phyloP scores from a whole-genome alignment of 2,113 vertebrate genomes.

The Gobius niger region DNA sequence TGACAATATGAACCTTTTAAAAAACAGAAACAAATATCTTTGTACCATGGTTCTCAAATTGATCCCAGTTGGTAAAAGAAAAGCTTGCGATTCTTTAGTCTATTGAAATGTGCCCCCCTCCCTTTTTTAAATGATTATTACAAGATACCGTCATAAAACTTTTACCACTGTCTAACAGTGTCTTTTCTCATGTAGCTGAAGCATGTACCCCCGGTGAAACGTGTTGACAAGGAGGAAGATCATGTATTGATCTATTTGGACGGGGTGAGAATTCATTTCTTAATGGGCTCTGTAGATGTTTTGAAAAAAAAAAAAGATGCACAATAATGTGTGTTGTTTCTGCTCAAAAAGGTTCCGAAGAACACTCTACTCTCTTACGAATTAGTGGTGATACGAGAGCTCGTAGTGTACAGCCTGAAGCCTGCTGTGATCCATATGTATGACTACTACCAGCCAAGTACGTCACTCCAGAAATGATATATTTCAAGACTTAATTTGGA shows the following conservation, averaged over 20 bases:
- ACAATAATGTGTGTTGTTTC: not conserved
- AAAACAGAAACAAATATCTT: no score
- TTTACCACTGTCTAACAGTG: no score
- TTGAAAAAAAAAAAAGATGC: not conserved
- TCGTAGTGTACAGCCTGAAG: constrained; percentile 76
- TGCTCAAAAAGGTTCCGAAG: constrained; percentile 47
- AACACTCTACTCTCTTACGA: constrained; percentile 20
- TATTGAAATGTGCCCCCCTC: no score
- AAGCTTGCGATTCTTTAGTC: no score
- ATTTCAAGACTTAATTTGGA: no score
- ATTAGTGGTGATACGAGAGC: constrained; percentile 70
- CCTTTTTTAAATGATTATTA: no score
- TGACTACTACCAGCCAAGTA: constrained; percentile 88
- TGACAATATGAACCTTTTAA: no score
- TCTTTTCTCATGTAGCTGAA: constrained; percentile 28
- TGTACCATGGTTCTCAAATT: no score
- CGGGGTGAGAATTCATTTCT: constrained; percentile 29
- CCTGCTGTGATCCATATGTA: constrained; percentile 81
- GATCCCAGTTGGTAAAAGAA: no score
- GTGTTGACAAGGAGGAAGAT: constrained; percentile 49
- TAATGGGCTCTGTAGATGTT: not conserved
- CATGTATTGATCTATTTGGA: constrained; percentile 55
- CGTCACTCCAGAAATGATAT: constrained; percentile 16
- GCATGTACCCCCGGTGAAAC: constrained; percentile 19
- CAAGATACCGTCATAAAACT: no score